Conservation (phyloP, 1,140 invertebrate genomes). For the Drosophila fuyamai region DNA sequence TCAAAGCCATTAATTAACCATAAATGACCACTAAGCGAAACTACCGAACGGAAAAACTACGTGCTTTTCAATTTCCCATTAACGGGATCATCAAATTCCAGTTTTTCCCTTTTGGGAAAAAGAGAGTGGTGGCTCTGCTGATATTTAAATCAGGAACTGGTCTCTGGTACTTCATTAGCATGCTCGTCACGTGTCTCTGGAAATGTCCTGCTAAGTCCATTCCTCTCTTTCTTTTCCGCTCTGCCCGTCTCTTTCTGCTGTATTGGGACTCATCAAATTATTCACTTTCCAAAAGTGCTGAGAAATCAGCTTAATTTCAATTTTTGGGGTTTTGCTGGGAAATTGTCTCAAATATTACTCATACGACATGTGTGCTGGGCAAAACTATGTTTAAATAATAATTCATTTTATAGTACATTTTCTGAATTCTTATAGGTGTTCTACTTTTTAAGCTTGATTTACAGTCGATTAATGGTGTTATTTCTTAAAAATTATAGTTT, state of each 20-base stretch:
- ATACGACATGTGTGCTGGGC: not conserved
- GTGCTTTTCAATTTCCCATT: constrained; percentile 56
- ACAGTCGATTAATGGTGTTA: no score
- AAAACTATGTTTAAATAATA: no score
- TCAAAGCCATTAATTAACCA: constrained; percentile 57
- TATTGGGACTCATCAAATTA: constrained; percentile 14
- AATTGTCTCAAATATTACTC: not conserved
- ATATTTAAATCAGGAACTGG: constrained; percentile 45
- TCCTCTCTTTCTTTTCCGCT: not conserved
- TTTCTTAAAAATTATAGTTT: no score
- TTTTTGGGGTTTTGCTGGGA: not conserved
- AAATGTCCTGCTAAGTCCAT: constrained; percentile 26
- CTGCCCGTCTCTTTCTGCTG: not conserved
- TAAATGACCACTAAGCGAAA: constrained; percentile 43
- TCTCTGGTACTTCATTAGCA: constrained; percentile 39
- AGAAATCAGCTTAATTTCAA: not conserved
- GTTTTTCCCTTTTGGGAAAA: constrained; percentile 13
- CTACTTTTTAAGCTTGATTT: no score
- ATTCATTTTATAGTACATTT: no score
- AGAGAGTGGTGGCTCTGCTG: not conserved
- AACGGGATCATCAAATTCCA: constrained; percentile 62
- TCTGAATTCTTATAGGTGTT: no score
- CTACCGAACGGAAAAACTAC: constrained; percentile 19
- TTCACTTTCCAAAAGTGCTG: not conserved
- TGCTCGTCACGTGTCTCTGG: constrained; percentile 44